Evolutionary conservation across 2,113 vertebrate genomes (phyloP), one percentile per base, ranked within the genome.

Genomic region (Aythya baeri): DNA sequence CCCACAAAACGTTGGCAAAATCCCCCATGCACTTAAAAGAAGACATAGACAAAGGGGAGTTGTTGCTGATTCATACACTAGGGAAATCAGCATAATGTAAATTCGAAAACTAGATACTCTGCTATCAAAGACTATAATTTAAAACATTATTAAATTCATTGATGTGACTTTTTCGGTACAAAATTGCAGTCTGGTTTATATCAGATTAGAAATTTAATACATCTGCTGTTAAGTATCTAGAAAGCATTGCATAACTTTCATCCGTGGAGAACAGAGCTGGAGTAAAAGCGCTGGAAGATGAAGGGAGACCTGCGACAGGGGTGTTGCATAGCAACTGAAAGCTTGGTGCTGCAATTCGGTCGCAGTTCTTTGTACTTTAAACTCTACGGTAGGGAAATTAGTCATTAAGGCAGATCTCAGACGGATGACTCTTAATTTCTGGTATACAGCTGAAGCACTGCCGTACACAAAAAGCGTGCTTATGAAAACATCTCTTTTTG

Each of bases 321-420:
- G 91, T 61, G 97, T 98, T 98, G 97, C 98, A 84, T 98, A 97
- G 97, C 97, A 98, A 98, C 98, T 58, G 79, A 86, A 96, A 96
- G 83, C 91, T 96, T 94, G 89, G 91, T 86, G 96, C 65, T 93
- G 68, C 81, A 93, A 75, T 93, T 86, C 72, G 17, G 55, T 72
- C 90, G 78, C 89, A 92, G 92, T 86, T 94, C 96, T 98, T 97
- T 79, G 87, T 96, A 93, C 91, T 90, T 87, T 91, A 95, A 96
- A 72, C 73, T 89, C 92, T 75, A 83, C 59, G 76, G 94, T 91
- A 95, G 91, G 81, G 93, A 96, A 97, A 96, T 94, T 67, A 94
- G 94, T 97, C 95, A 97, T 98, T 97, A 96, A 95, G 96, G 84
- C 14, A 25, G 63, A 88, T 93, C 77, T 92, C 83, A 95, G 80